Conservation (phyloP, 2,888 invertebrate genomes). For the Plagiodera versicolora region DNA sequence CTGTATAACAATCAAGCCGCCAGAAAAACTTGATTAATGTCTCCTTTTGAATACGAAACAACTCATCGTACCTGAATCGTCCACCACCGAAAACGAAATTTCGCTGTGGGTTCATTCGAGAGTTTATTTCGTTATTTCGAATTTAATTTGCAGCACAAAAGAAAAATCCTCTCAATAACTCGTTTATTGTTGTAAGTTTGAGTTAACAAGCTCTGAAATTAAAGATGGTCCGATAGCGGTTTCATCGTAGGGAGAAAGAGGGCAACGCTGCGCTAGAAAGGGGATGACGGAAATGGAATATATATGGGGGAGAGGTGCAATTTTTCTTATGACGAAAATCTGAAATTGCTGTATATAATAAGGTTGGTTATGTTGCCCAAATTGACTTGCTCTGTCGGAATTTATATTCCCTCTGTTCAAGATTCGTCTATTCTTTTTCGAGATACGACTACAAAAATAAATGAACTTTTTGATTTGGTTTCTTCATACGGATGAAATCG, state of each 20-base stretch:
- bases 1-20: too few species aligned
- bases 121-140: constrained; percentile 33
- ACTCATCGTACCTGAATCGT: constrained; percentile 5
- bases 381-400: constrained; percentile 40
- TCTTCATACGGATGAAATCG: background rate
- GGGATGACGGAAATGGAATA: constrained; percentile 38
- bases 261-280: constrained; percentile 46
- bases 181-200: constrained; percentile 47
- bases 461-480: background rate
- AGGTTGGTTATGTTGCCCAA: constrained; percentile 48
- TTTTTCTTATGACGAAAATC: constrained; percentile 51
- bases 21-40: background rate
- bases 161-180: constrained; percentile 41
- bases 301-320: constrained; percentile 48
- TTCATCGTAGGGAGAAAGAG: constrained; percentile 59
- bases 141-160: constrained; percentile 33
- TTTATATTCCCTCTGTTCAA: constrained; percentile 24
- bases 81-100: constrained; percentile 9
- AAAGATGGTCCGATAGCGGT: constrained; percentile 66
- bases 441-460: background rate
- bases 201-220: constrained; percentile 58
- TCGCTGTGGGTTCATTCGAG: constrained; percentile 19
- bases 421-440: constrained; percentile 26
- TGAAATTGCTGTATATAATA: constrained; percentile 51
- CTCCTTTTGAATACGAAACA: background rate